Conservation (phyloP, 1,140 invertebrate genomes). For the Trinorchestia longiramus region DNA sequence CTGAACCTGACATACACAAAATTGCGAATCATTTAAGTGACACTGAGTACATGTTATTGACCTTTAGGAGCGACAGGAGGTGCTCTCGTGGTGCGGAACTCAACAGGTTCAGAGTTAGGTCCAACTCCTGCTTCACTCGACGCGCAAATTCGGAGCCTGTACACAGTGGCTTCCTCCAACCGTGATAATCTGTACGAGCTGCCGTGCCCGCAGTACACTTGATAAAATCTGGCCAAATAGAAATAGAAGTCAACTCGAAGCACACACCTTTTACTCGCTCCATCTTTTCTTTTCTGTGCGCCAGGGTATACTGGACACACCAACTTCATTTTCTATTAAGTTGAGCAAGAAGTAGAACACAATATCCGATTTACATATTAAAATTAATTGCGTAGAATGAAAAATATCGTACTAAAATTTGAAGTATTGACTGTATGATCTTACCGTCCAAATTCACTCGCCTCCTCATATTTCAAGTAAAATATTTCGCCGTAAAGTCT, state of each 20-base stretch:
- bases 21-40: background rate
- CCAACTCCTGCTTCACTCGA: slow-evolving; percentile 86
- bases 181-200: slow-evolving; percentile 84
- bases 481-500: too few relatives aligned
- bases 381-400: background rate
- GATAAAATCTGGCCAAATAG: slow-evolving; percentile 70
- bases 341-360: background rate
- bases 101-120: slow-evolving; percentile 78
- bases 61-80: slow-evolving; percentile 83
- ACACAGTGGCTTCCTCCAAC: slow-evolving; percentile 81
- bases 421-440: background rate
- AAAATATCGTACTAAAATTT: background rate
- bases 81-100: slow-evolving; percentile 80
- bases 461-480: too few relatives aligned
- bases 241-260: background rate
- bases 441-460: background rate
- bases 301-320: background rate
- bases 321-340: too few relatives aligned
- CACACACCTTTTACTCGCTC: background rate
- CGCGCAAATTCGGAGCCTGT: slow-evolving; percentile 86
- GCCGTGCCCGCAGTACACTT: slow-evolving; percentile 83
- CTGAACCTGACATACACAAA: background rate
- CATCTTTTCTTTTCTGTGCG: background rate
- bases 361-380: background rate
- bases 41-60: slow-evolving; percentile 67